phyloP scores from a whole-genome alignment of 2,113 vertebrate species.

The Grallaria varia region DNA sequence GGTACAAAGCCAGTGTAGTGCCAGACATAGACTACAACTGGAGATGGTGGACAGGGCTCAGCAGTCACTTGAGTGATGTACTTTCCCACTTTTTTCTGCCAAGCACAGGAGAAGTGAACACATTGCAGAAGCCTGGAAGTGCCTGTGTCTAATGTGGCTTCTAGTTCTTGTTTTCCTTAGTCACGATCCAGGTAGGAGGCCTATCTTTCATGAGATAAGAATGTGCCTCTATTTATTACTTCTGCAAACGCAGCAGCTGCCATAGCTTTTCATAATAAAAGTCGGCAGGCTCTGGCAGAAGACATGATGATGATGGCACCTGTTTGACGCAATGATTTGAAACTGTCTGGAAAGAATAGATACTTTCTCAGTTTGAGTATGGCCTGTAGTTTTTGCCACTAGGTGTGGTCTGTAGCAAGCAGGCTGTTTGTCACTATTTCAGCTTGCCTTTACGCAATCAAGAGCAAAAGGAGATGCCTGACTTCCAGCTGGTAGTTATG shows the following conservation, averaged over 20 bases:
- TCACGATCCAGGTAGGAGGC: background rate
- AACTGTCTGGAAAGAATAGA: background rate
- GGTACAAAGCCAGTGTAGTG: background rate
- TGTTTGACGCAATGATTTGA: background rate
- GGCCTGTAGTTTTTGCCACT: background rate
- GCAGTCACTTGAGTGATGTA: accelerated
- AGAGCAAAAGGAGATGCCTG: background rate
- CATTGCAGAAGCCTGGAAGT: background rate
- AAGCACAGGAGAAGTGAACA: background rate
- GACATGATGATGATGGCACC: accelerated
- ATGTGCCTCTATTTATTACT: background rate
- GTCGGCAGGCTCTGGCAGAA: background rate
- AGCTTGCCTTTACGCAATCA: background rate
- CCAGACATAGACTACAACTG: background rate
- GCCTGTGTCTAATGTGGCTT: background rate
- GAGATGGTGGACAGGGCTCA: background rate
- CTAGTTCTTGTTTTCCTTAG: background rate
- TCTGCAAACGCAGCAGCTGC: background rate
- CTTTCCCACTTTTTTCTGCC: background rate
- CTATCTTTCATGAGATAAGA: background rate
- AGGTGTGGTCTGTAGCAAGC: background rate
- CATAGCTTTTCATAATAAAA: background rate
- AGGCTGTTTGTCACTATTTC: background rate
- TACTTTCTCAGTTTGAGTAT: background rate
- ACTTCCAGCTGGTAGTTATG: background rate